These are phyloP conservation scores for Anarhynchus alexandrinus DNA, from an alignment of 2,113 vertebrate species.

Conservation along the genomic window DNA sequence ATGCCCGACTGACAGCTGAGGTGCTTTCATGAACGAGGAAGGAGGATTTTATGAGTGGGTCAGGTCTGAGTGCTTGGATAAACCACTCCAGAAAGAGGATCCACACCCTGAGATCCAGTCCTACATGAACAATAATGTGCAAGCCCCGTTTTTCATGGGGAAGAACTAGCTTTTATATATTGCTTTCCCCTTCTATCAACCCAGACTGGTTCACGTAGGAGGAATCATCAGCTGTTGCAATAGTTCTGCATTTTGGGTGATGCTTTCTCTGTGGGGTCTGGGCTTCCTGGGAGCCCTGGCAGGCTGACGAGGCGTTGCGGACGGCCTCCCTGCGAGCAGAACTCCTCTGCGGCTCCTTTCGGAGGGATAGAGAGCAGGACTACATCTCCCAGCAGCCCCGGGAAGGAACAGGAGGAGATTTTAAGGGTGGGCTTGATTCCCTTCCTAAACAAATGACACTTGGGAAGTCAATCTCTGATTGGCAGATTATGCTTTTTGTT, in stretches of 20 bases:
- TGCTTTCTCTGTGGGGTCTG: not conserved
- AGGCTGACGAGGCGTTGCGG: not conserved
- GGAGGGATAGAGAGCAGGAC: not conserved
- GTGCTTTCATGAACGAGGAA: not conserved
- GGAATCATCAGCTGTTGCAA: not conserved
- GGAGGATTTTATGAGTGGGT: not conserved
- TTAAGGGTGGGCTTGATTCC: not conserved
- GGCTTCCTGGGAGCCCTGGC: not conserved
- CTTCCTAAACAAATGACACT: not conserved
- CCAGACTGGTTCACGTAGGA: not conserved
- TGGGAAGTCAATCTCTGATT: not conserved
- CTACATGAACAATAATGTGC: rapidly evolving
- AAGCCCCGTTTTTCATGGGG: not conserved
- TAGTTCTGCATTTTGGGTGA: not conserved
- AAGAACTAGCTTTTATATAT: not conserved
- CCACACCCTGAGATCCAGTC: not conserved
- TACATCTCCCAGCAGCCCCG: conserved; percentile 56
- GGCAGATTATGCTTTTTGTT: not conserved
- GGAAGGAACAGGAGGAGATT: not conserved
- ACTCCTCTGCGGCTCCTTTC: rapidly evolving
- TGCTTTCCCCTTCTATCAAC: not conserved
- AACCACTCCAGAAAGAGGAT: not conserved
- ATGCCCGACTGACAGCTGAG: not conserved
- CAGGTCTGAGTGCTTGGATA: not conserved
- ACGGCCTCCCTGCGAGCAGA: not conserved